Evolutionary conservation across 2,888 invertebrate genomes (phyloP).

Genomic region (Lasioglossum calceatum): DNA sequence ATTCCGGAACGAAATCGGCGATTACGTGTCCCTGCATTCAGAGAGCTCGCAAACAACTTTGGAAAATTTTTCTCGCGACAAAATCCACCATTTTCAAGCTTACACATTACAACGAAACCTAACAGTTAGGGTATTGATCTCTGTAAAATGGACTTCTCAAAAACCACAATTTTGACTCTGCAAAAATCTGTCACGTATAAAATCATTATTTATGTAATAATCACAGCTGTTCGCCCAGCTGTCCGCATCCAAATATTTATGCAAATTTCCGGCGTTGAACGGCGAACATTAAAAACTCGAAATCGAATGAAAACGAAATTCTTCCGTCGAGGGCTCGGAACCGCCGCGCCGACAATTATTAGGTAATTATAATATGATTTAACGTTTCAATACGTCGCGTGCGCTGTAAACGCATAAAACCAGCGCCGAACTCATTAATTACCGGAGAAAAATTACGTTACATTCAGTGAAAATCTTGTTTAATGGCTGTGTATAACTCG

Average conservation of each 20-base stretch:
- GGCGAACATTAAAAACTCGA: background rate
- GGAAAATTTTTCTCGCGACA: too few relatives aligned
- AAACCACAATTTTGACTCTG: background rate
- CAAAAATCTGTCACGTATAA: background rate
- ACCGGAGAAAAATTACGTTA: conserved; percentile 6
- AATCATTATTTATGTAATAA: background rate
- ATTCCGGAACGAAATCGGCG: background rate
- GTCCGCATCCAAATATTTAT: background rate
- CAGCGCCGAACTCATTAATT: background rate
- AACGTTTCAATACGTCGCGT: background rate
- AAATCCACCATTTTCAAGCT: too few relatives aligned
- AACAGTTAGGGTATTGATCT: background rate
- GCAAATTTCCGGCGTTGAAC: background rate
- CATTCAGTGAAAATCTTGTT: background rate
- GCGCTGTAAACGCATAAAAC: background rate
- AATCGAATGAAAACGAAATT: background rate
- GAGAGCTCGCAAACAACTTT: too few relatives aligned
- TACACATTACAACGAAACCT: too few relatives aligned
- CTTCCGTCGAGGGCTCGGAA: background rate
- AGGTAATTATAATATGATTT: conserved; percentile 6
- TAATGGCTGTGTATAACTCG: conserved; percentile 5
- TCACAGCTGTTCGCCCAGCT: background rate
- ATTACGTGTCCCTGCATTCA: too few relatives aligned
- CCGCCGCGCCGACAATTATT: background rate
- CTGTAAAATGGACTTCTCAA: background rate